phyloP scores from a whole-genome alignment of 2,797 vertebrate species.

The Jordanella pulchra region DNA sequence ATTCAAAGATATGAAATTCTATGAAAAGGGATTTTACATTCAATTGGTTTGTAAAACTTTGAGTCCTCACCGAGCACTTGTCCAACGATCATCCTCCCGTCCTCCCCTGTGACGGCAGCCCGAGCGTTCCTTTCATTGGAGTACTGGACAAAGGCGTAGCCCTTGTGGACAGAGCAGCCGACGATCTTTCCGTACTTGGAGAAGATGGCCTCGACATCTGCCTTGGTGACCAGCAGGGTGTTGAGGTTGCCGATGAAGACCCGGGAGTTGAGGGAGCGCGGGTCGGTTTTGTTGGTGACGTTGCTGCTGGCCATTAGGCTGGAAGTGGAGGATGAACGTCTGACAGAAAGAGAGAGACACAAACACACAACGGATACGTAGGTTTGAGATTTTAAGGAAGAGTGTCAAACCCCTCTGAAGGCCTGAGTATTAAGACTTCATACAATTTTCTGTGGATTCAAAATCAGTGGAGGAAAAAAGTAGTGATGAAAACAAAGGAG shows the following conservation, averaged over 20 bases:
- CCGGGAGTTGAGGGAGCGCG: slow-evolving; percentile 90
- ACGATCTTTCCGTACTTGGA: slow-evolving; percentile 94
- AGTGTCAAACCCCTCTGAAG: background rate
- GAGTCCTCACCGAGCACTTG: slow-evolving; percentile 83
- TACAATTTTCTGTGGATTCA: slow-evolving; percentile 3
- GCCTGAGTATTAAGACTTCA: background rate
- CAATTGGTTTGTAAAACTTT: background rate
- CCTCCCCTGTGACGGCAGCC: slow-evolving; percentile 85
- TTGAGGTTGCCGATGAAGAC: slow-evolving; percentile 97
- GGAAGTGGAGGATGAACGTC: slow-evolving; percentile 68
- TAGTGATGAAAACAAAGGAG: background rate
- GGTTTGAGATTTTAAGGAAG: slow-evolving; percentile 26
- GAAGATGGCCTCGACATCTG: slow-evolving; percentile 93
- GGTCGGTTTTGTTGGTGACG: slow-evolving; percentile 94
- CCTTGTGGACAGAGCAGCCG: slow-evolving; percentile 95
- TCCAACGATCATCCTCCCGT: slow-evolving; percentile 91
- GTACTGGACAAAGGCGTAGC: slow-evolving; percentile 93
- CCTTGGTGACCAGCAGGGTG: slow-evolving; percentile 93
- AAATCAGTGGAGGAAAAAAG: background rate
- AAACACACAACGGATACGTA: background rate
- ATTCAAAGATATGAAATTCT: too few species aligned
- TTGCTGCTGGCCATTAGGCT: slow-evolving; percentile 90
- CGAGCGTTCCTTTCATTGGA: slow-evolving; percentile 90
- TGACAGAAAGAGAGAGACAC: slow-evolving; percentile 45
- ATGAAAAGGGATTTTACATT: too few species aligned